Conservation (phyloP, 2,113 vertebrate species). For the Phoenicopterus ruber region DNA sequence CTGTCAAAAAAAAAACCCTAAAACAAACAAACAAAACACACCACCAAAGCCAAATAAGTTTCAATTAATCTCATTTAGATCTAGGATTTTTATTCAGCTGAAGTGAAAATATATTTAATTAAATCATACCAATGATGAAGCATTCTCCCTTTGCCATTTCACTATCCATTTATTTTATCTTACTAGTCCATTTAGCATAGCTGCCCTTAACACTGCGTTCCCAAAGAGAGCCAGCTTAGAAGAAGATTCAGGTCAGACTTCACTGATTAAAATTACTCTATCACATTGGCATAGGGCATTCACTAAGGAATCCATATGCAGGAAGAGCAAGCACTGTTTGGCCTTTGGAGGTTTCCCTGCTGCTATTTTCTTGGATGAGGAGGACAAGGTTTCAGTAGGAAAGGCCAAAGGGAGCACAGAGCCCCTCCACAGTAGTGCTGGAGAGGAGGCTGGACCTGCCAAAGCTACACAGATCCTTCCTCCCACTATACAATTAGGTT, state of each 20-base stretch:
- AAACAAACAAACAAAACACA: no score
- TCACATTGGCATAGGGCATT: not conserved
- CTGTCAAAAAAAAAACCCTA: not conserved
- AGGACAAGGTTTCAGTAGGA: not conserved
- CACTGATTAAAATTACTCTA: not conserved
- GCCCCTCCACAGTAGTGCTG: not conserved
- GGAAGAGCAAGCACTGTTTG: not conserved
- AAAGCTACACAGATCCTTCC: not conserved
- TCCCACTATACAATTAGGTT: not conserved
- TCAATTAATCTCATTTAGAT: slow-evolving; percentile 34
- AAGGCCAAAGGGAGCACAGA: not conserved
- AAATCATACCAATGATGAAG: not conserved
- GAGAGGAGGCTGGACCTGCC: not conserved
- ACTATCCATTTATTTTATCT: not conserved
- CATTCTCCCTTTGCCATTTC: not conserved
- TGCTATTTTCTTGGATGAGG: not conserved
- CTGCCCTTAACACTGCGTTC: not conserved
- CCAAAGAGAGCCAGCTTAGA: not conserved
- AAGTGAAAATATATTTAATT: slow-evolving; percentile 47
- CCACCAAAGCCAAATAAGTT: not conserved
- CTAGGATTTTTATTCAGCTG: not conserved
- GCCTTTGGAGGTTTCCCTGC: not conserved
- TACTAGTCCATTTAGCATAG: not conserved
- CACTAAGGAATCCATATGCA: not conserved
- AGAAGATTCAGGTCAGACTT: not conserved